Evolutionary conservation across 2,797 vertebrate species (phyloP).

Genomic region (Tachyglossus aculeatus): DNA sequence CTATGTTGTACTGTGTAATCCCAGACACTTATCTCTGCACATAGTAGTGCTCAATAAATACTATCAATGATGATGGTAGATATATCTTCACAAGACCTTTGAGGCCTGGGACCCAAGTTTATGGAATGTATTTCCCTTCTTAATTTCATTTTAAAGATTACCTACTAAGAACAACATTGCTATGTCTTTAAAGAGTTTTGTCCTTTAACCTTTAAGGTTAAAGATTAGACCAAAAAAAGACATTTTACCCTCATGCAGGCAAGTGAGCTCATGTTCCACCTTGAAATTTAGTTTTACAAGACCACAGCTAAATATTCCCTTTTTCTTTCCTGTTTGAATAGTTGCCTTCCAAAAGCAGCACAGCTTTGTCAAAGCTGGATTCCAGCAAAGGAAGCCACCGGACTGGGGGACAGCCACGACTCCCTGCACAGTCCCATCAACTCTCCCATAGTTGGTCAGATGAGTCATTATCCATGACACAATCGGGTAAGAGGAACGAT

Average conservation of each 20-base stretch:
- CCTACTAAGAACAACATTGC: no score
- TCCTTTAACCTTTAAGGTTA: neutral
- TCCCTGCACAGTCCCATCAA: constrained; percentile 73
- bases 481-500: constrained; percentile 73
- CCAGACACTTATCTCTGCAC: no score
- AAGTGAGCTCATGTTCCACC: neutral
- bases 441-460: constrained; percentile 75
- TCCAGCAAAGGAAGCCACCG: constrained; percentile 71
- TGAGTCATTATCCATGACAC: constrained; percentile 79
- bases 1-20: no score
- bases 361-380: constrained; percentile 76
- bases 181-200: neutral
- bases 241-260: neutral
- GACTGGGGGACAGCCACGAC: constrained; percentile 73
- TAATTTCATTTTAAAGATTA: neutral
- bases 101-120: no score
- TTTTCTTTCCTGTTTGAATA: constrained; percentile 63
- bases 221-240: neutral
- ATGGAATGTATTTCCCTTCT: no score
- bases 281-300: constrained; percentile 39
- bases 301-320: constrained; percentile 18
- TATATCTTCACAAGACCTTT: no score
- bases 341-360: constrained; percentile 81
- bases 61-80: no score
- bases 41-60: no score